Percentiles rank a stretch among this genome's conserved stretches.
phyloP scores from a whole-genome alignment of 2,888 invertebrate species.

The Iphiclides podalirius region DNA sequence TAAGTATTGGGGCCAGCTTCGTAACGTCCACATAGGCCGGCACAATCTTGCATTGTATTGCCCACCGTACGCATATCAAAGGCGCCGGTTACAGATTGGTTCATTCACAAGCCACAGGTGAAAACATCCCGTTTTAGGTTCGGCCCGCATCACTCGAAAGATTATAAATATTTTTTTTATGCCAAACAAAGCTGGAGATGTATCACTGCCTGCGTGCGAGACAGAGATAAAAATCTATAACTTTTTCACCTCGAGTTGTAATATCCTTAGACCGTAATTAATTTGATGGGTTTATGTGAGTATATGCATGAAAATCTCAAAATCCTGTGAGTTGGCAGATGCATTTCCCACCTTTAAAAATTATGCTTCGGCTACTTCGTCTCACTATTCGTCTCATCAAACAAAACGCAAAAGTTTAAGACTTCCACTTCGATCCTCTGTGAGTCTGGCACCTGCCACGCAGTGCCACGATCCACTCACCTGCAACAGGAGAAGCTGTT shows the following conservation, averaged over 20 bases:
- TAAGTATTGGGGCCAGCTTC: neutral
- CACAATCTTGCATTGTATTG: slow-evolving; percentile 19
- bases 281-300: slow-evolving; percentile 71
- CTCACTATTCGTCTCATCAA: too few relatives aligned
- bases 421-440: too few relatives aligned
- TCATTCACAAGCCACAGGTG: slow-evolving; percentile 67
- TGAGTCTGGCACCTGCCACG: too few relatives aligned
- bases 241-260: slow-evolving; percentile 35
- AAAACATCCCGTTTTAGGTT: slow-evolving; percentile 70
- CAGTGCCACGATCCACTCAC: too few relatives aligned
- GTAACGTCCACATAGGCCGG: slow-evolving; percentile 1
- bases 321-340: too few relatives aligned
- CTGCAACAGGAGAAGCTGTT: too few relatives aligned
- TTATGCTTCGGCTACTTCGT: too few relatives aligned
- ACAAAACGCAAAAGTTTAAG: too few relatives aligned
- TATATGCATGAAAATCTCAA: too few relatives aligned
- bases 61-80: slow-evolving; percentile 41
- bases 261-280: too few relatives aligned
- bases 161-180: slow-evolving; percentile 55
- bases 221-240: slow-evolving; percentile 29
- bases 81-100: slow-evolving; percentile 38
- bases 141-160: slow-evolving; percentile 65
- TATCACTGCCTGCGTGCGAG: slow-evolving; percentile 34
- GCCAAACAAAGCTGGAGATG: slow-evolving; percentile 30
- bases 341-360: too few relatives aligned